Conservation (phyloP, 2,797 vertebrate genomes). For the Acrossocheilus wenchowensis region DNA sequence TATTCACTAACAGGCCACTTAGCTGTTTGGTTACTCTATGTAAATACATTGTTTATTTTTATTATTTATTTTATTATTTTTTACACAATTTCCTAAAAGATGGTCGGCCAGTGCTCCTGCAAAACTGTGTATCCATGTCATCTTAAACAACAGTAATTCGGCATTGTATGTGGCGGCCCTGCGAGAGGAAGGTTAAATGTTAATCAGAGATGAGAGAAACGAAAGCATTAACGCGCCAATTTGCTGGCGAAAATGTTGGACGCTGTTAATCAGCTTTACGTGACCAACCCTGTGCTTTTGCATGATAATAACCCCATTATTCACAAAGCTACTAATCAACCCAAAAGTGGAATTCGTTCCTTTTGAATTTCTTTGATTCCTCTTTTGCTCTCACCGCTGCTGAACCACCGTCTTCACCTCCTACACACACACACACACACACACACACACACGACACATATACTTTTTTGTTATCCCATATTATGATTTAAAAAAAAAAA, state of each 20-base stretch:
- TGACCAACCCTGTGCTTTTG: constrained; percentile 76
- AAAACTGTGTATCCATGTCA: constrained; percentile 41
- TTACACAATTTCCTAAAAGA: neutral
- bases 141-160: constrained; percentile 66
- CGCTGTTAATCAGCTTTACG: constrained; percentile 78
- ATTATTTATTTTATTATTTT: neutral
- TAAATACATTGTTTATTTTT: neutral
- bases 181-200: constrained; percentile 77
- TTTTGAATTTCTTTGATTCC: constrained; percentile 64
- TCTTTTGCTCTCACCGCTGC: constrained; percentile 47
- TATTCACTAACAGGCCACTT: neutral
- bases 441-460: neutral
- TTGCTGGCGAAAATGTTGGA: constrained; percentile 74
- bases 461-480: neutral
- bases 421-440: neutral
- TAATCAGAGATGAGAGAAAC: constrained; percentile 77
- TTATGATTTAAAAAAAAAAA: neutral
- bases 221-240: constrained; percentile 74
- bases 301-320: constrained; percentile 84
- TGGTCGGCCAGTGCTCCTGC: neutral
- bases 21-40: neutral
- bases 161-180: constrained; percentile 51
- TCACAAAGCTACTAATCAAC: constrained; percentile 78
- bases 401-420: constrained; percentile 24
- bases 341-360: constrained; percentile 75